Base-by-base conservation (phyloP, 2,113 vertebrate species). In the Semicossyphus pulcher region DNA sequence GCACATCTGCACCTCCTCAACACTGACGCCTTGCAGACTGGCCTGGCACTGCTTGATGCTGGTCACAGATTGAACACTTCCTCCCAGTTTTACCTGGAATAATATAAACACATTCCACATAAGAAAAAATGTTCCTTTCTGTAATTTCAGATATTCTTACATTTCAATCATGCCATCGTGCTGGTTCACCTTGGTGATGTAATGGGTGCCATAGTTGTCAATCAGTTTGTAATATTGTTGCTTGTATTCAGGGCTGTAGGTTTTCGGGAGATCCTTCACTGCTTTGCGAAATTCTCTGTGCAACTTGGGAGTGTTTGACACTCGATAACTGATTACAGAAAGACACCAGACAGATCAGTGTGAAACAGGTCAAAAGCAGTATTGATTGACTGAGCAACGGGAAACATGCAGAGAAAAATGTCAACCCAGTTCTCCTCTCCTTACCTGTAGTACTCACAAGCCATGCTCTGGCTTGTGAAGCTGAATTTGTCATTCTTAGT, bases 401-500 rank as follows among this genome's bases (percentile, higher is more conserved):
- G 18, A 47, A n/a, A 23, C 7, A 10, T 47, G n/a, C n/a, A n/a
- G n/a, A n/a, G n/a, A n/a, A 21, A 47, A 3, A 52, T n/a, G 18
- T 44, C 3, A 31, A 4, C 11, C 1, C 11, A 4, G 4, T 21
- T 5, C 20, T 20, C 4, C 0, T 47, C 5, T 15, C 10, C 81
- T 90, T 75, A 96, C 95, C 94, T 95, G 90, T 96, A 96, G 64
- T 87, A 91, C 23, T 63, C 82, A 16, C 95, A 96, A 31, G 81
- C 86, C 32, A 95, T 52, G 7, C 78, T 65, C 5, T 95, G 95
- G 3, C 56, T 92, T 2, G 71, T 81, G 60, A 96, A 96, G 77
- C 71, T 94, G 73, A 94, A 96, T 59, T 91, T 90, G 91, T 96
- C 95, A 7, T 62, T 68, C 61, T 92, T 92, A 1, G 72, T 86